These are phyloP conservation scores for Empis livida DNA, from an alignment of 2,888 invertebrate genomes.

Conservation along the genomic window DNA sequence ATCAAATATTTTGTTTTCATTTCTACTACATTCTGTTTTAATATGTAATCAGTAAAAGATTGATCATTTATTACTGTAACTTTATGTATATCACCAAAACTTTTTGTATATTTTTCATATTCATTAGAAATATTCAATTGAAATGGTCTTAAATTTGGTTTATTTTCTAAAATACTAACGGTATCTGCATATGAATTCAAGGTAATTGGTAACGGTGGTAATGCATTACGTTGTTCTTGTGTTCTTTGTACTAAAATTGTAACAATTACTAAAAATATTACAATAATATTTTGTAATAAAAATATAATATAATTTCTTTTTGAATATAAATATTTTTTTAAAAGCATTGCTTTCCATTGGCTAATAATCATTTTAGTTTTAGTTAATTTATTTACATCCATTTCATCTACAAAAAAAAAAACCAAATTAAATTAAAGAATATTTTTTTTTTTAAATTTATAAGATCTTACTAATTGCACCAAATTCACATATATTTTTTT, in stretches of 20 bases:
- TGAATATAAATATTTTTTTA: conserved; percentile 50
- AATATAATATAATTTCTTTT: conserved; percentile 53
- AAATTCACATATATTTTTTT: too few relatives aligned
- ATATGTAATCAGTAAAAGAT: neutral
- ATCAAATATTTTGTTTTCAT: conserved; percentile 38
- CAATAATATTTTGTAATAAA: conserved; percentile 53
- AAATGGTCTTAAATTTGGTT: neutral
- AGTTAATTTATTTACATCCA: too few relatives aligned
- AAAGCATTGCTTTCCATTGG: conserved; percentile 52
- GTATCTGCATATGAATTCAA: conserved; percentile 18
- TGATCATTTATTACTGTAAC: neutral
- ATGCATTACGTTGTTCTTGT: conserved; percentile 31
- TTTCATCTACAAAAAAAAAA: neutral
- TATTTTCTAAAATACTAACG: neutral
- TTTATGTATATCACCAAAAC: neutral
- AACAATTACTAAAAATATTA: conserved; percentile 48
- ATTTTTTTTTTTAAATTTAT: too few relatives aligned
- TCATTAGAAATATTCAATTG: neutral
- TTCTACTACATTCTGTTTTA: conserved; percentile 11
- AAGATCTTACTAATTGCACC: too few relatives aligned
- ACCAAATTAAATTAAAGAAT: too few relatives aligned
- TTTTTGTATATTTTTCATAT: neutral
- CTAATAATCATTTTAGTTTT: conserved; percentile 31
- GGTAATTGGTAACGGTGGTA: conserved; percentile 35
- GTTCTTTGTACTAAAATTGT: conserved; percentile 48